These are phyloP conservation scores for Laticauda colubrina DNA, from an alignment of 2,113 vertebrate species.

Conservation along the genomic window DNA sequence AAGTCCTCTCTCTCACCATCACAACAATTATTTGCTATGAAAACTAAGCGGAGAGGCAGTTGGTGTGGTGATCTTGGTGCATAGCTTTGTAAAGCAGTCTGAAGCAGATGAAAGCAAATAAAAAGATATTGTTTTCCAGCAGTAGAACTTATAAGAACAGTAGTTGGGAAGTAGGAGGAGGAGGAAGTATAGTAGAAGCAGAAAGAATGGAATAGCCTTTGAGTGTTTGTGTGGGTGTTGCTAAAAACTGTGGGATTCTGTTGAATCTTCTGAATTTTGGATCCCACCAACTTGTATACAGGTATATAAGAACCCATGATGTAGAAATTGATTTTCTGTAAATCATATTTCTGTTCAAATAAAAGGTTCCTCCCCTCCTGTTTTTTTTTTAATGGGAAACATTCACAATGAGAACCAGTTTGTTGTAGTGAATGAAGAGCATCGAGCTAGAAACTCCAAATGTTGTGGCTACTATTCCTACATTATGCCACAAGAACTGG, in stretches of 20 bases:
- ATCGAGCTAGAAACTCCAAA: not conserved
- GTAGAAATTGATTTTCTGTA: not conserved
- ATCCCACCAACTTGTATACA: not conserved
- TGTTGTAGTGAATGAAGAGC: not conserved
- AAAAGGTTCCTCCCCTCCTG: not conserved
- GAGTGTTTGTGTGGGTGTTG: not conserved
- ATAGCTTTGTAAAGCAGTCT: not conserved
- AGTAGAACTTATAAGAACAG: not conserved
- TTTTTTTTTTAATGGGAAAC: not conserved
- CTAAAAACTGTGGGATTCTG: not conserved
- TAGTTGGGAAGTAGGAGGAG: not conserved
- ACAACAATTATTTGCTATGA: not conserved
- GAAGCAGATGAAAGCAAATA: not conserved
- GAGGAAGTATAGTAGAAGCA: not conserved
- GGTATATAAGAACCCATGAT: not conserved
- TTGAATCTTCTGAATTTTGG: not conserved
- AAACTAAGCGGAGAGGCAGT: not conserved
- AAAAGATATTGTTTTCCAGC: not conserved
- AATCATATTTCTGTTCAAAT: not conserved
- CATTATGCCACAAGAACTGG: not conserved
- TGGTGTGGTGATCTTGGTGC: not conserved
- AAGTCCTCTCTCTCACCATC: not conserved
- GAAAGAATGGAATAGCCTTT: not conserved
- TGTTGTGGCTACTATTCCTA: not conserved
- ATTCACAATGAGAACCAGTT: not conserved